Conservation (phyloP, 2,888 invertebrate genomes). For the Cylloceria caligata region DNA sequence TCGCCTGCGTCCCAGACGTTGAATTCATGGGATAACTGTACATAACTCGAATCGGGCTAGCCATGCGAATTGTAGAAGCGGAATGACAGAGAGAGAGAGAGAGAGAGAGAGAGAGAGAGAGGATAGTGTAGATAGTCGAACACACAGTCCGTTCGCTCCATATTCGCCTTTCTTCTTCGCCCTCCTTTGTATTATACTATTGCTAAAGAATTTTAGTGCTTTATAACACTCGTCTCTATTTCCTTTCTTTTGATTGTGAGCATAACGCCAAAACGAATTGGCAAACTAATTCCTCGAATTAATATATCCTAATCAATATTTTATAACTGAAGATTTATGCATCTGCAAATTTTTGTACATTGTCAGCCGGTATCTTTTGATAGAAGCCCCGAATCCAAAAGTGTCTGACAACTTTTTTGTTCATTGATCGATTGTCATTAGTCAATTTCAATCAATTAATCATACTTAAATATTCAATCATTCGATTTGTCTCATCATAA, state of each 20-base stretch:
- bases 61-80: slow-evolving; percentile 54
- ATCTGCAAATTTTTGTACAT: no score
- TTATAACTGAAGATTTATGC: no score
- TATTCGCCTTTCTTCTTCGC: slow-evolving; percentile 30
- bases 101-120: slow-evolving; percentile 33
- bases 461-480: neutral
- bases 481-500: neutral
- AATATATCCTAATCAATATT: no score
- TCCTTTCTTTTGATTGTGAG: neutral
- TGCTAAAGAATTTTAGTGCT: neutral
- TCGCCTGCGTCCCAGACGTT: neutral
- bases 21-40: slow-evolving; percentile 56
- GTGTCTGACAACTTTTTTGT: no score
- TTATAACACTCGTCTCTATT: neutral
- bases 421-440: no score
- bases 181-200: neutral
- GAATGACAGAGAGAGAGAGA: neutral
- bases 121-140: neutral
- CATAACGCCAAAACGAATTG: no score
- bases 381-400: no score
- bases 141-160: neutral
- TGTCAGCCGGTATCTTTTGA: no score
- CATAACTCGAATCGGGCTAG: slow-evolving; percentile 54
- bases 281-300: no score
- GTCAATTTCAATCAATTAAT: no score